Evolutionary conservation across 2,797 vertebrate species (phyloP).

Genomic region (Danio choprae): DNA sequence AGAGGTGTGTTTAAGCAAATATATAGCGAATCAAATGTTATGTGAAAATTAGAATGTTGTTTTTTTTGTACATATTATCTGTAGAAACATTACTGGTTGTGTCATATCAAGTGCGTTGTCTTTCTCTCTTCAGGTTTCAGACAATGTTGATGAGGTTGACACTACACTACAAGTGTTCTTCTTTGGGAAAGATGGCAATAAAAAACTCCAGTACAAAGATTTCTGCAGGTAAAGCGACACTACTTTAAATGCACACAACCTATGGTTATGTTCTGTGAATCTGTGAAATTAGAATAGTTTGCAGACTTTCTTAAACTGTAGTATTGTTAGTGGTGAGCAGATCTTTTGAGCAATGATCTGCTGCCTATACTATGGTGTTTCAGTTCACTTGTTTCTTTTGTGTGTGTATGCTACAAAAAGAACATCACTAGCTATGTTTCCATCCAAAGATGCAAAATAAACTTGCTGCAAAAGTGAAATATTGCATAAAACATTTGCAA

Average conservation of each 20-base stretch:
- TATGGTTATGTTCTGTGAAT: neutral
- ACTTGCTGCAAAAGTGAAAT: no score
- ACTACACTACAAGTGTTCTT: constrained; percentile 92
- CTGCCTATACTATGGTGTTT: neutral
- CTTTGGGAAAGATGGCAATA: constrained; percentile 88
- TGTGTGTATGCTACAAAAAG: neutral
- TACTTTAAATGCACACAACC: neutral
- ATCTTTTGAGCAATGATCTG: neutral
- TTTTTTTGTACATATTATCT: neutral
- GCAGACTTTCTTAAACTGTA: neutral
- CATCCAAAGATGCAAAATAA: no score
- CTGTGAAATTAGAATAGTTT: neutral
- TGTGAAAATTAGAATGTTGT: neutral
- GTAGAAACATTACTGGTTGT: neutral
- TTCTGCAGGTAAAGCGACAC: constrained; percentile 83
- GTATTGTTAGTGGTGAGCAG: neutral
- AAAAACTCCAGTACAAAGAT: constrained; percentile 88
- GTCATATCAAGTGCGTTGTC: neutral
- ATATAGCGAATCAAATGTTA: constrained; percentile 6
- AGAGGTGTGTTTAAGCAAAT: constrained; percentile 67
- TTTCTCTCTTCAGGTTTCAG: constrained; percentile 72
- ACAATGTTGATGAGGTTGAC: constrained; percentile 75
- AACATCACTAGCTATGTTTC: neutral
- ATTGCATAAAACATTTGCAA: no score
- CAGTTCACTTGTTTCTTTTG: neutral